Conservation (phyloP, 2,888 invertebrate genomes). For the Lucinisca nassula region DNA sequence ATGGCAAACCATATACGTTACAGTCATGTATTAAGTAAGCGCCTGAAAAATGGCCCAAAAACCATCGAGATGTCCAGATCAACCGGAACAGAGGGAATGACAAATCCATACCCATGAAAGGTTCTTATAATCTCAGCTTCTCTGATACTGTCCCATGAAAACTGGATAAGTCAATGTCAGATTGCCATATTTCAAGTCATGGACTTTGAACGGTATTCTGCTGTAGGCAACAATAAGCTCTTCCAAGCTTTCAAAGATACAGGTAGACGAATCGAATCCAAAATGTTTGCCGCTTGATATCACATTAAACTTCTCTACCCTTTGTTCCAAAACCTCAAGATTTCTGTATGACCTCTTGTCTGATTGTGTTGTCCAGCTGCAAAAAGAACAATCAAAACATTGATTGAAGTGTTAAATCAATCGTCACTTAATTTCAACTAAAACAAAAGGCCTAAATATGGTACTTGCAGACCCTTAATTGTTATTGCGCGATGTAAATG, state of each 20-base stretch:
- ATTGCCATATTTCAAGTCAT: slow-evolving; percentile 40
- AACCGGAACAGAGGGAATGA: too few relatives aligned
- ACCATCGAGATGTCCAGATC: too few relatives aligned
- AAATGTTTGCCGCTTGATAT: slow-evolving; percentile 17
- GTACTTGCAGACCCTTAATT: too few relatives aligned
- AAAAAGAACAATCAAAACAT: too few relatives aligned
- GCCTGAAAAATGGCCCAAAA: too few relatives aligned
- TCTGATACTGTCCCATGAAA: background rate
- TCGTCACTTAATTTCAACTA: too few relatives aligned
- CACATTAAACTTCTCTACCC: slow-evolving; percentile 40
- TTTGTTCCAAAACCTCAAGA: background rate
- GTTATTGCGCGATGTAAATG: too few relatives aligned
- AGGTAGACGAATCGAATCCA: slow-evolving; percentile 50
- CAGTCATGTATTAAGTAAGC: too few relatives aligned
- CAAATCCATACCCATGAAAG: too few relatives aligned
- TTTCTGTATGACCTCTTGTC: background rate
- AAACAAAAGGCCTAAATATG: too few relatives aligned
- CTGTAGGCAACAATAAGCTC: slow-evolving; percentile 48
- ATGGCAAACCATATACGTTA: too few relatives aligned
- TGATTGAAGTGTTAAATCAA: too few relatives aligned
- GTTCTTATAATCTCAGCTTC: background rate
- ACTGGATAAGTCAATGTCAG: slow-evolving; percentile 21
- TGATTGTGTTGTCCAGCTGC: background rate
- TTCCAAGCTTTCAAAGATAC: slow-evolving; percentile 53
- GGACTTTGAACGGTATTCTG: slow-evolving; percentile 40